A percentile compares a stretch with the other conserved stretches of the same genome.
Evolutionary conservation across 2,797 vertebrate species (phyloP).

Genomic region (Eulemur albifrons): DNA sequence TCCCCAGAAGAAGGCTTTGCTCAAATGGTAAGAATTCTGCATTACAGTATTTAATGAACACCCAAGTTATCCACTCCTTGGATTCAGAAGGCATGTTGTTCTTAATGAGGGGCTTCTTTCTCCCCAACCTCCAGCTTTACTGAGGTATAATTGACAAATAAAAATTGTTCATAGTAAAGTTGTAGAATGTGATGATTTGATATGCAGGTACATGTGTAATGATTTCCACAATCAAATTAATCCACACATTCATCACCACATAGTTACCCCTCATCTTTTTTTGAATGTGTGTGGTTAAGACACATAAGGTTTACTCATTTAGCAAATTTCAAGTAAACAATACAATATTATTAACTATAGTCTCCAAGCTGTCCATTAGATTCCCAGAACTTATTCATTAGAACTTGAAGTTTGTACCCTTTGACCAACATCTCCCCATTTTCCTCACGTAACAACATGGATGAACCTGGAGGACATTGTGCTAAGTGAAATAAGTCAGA

Average conservation of each 20-base stretch:
- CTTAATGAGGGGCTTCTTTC: background rate
- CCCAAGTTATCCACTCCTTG: background rate
- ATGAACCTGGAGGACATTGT: background rate
- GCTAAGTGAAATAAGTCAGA: background rate
- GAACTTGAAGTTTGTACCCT: background rate
- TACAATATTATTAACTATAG: background rate
- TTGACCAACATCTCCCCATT: background rate
- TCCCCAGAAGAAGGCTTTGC: background rate
- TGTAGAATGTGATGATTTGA: background rate
- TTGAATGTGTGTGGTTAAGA: too few relatives aligned
- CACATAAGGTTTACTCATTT: background rate
- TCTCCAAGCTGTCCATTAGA: background rate
- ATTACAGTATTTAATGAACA: background rate
- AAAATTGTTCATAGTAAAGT: background rate
- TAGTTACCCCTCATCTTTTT: background rate
- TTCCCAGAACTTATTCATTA: background rate
- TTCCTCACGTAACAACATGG: background rate
- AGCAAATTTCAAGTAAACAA: background rate
- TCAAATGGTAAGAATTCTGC: background rate
- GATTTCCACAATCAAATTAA: background rate
- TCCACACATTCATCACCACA: background rate
- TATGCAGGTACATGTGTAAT: background rate
- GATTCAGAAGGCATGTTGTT: background rate
- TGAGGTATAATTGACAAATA: background rate
- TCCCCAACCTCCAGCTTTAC: background rate